A percentile compares a stretch with the other conserved stretches of the same genome.
Conservation (phyloP, 92 coral and sea anemone species). For the Palythoa caribaeorum region DNA sequence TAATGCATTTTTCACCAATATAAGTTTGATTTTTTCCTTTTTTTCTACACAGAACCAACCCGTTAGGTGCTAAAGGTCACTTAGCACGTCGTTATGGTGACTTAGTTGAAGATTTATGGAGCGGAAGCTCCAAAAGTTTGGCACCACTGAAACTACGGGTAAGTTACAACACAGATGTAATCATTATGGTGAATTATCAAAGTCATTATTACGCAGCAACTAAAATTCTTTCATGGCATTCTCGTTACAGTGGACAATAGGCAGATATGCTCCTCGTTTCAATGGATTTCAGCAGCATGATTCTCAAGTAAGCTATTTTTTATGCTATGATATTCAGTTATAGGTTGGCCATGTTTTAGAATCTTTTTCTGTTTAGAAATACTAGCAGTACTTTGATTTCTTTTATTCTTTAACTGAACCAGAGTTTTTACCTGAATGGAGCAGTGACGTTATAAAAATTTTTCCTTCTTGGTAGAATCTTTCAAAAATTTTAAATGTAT, state of each 20-base stretch:
- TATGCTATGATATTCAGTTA: neutral
- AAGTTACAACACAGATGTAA: constrained; percentile 26
- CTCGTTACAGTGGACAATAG: constrained; percentile 90
- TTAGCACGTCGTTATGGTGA: constrained; percentile 98
- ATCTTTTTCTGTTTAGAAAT: too few species aligned
- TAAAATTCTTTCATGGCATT: neutral
- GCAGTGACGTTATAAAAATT: too few species aligned
- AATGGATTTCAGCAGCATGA: constrained; percentile 99
- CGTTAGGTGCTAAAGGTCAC: constrained; percentile 97
- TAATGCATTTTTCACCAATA: too few species aligned
- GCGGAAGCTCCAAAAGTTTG: constrained; percentile 90
- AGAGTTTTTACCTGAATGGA: too few species aligned
- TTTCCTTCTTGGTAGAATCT: too few species aligned
- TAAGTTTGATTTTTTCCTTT: neutral
- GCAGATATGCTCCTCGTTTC: constrained; percentile 97
- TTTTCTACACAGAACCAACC: constrained; percentile 76
- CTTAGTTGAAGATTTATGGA: constrained; percentile 94
- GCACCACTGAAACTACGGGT: constrained; percentile 96
- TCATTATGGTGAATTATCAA: neutral
- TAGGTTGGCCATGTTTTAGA: neutral
- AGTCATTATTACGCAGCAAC: neutral
- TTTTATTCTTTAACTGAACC: too few species aligned
- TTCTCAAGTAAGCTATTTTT: constrained; percentile 76
- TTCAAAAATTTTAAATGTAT: too few species aligned
- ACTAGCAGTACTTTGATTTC: too few species aligned